Evolutionary conservation across 2,797 vertebrate species (phyloP).

Genomic region (Hozukius guyotensis): DNA sequence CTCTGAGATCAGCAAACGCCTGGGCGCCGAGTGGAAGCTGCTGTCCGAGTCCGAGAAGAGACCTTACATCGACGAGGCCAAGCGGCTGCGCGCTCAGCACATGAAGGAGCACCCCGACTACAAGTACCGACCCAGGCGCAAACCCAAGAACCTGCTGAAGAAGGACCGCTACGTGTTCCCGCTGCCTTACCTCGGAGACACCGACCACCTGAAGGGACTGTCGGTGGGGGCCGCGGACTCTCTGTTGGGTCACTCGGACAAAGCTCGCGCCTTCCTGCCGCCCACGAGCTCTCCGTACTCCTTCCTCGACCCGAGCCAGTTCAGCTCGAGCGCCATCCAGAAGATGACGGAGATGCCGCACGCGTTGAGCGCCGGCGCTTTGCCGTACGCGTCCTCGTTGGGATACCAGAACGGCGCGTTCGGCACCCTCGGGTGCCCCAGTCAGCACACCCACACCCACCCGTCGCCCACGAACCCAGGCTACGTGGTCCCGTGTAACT

Average conservation of each 20-base stretch:
- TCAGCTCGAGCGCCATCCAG: slow-evolving; percentile 96
- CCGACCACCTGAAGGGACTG: slow-evolving; percentile 96
- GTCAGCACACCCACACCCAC: slow-evolving; percentile 98
- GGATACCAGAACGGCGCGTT: slow-evolving; percentile 99
- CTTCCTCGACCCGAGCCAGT: slow-evolving; percentile 97
- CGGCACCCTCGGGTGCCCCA: slow-evolving; percentile 94
- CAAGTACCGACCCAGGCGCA: slow-evolving; percentile 97
- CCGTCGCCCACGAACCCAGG: slow-evolving; percentile 99
- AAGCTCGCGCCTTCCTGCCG: slow-evolving; percentile 95
- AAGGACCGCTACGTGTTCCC: slow-evolving; percentile 99
- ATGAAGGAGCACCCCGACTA: slow-evolving; percentile 99
- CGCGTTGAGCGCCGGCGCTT: slow-evolving; percentile 91
- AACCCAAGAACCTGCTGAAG: slow-evolving; percentile 99
- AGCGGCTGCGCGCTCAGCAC: slow-evolving; percentile 95
- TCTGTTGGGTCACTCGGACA: slow-evolving; percentile 91
- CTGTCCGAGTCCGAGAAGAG: slow-evolving; percentile 97
- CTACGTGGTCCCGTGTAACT: slow-evolving; percentile 99
- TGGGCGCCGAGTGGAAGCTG: slow-evolving; percentile 99
- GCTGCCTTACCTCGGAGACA: slow-evolving; percentile 97
- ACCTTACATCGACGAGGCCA: slow-evolving; percentile 99
- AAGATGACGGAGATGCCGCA: slow-evolving; percentile 99
- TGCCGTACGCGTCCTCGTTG: slow-evolving; percentile 96
- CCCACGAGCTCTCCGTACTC: slow-evolving; percentile 94
- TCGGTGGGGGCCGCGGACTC: slow-evolving; percentile 88
- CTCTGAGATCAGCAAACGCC: slow-evolving; percentile 98